Evolutionary conservation across 2,888 invertebrate genomes (phyloP), one percentile per base, ranked within the genome.

Genomic region (Phaonia tiefii): DNA sequence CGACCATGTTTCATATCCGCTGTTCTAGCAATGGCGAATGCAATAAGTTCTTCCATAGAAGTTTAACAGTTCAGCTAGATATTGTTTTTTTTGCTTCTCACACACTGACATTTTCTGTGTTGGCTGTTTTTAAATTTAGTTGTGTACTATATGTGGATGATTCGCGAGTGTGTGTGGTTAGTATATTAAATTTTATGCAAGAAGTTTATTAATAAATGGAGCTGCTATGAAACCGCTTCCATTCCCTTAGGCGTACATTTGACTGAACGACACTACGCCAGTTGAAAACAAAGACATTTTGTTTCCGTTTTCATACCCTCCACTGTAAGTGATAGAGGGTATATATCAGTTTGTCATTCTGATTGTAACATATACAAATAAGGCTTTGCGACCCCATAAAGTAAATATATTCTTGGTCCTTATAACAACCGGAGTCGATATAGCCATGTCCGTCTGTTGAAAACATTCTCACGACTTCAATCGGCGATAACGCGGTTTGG

Each of bases 201-300:
- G 87, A 87, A 88, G 88, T 88, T 89, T 89, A 88, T 88, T 88
- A 88, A 88, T 89, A 88, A 88, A 88, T 89, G 85, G 86, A 88
- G 88, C 77, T 76, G 60, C 73, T 73, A 25, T 26, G 84, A 15
- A 25, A 39, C 17, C 20, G 2, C 5, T 15, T 63, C 13, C 26
- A n/a, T n/a, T 8, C 22, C 22, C 84, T 22, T 3, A 83, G 84
- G 15, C 42, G 31, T 37, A 13, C 5, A 75, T 73, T 56, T 51
- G 65, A 51, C 66, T 31, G 25, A 67, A 78, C 63, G 73, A 49
- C 66, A 71, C 71, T 31, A 51, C 63, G 73, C 42, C 75, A 70
- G 44, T 11, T 56, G 25, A 17, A 69, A 65, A 58, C 10, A 46
- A 60, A 10, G 39, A 42, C 15, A 39, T 31, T 15, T 13, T 44